Conservation (phyloP, 2,113 vertebrate genomes). For the Petromus typicus region DNA sequence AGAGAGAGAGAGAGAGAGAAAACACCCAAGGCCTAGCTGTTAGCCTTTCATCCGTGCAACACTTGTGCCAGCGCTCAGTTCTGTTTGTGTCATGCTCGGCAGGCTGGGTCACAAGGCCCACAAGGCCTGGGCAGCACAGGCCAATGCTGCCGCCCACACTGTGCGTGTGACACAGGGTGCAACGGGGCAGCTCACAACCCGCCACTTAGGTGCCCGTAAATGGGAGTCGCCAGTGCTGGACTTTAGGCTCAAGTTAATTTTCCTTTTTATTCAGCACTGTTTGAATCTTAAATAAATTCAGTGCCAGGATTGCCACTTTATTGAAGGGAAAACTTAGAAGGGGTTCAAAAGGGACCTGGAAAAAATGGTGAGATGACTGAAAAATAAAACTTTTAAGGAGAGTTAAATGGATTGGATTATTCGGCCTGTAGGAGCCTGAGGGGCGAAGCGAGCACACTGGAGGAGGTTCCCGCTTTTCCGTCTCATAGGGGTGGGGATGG, state of each 20-base stretch:
- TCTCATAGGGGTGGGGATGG: too few relatives aligned
- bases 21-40: neutral
- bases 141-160: accelerated
- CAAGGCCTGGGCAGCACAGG: accelerated
- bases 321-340: slow-evolving; percentile 28
- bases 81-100: neutral
- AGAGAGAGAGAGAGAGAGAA: neutral
- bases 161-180: accelerated
- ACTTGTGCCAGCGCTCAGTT: neutral
- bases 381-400: slow-evolving; percentile 40
- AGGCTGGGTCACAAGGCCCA: neutral
- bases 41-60: neutral
- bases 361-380: slow-evolving; percentile 50
- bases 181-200: neutral
- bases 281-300: slow-evolving; percentile 33
- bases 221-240: neutral
- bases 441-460: accelerated
- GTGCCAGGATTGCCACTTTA: neutral
- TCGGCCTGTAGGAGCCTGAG: neutral
- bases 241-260: slow-evolving; percentile 24
- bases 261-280: neutral
- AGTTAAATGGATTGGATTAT: neutral
- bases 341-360: slow-evolving; percentile 2
- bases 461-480: neutral
- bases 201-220: neutral